A percentile compares a stretch with the other conserved stretches of the same genome.
These are phyloP conservation scores for Leucozona laternaria DNA, from an alignment of 2,888 invertebrate species.

Conservation along the genomic window DNA sequence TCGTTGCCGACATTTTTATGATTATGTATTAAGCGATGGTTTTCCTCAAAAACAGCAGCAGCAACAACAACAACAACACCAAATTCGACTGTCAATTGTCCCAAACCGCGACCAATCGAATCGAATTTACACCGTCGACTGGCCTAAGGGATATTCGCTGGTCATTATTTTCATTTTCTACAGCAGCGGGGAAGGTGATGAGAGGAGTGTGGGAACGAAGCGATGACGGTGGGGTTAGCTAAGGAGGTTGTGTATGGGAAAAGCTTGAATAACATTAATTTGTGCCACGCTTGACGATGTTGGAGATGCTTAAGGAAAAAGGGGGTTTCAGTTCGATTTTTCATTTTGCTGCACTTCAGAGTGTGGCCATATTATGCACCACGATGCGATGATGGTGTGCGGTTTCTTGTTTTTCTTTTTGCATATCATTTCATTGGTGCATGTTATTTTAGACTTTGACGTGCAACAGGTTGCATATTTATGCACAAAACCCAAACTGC, in stretches of 20 bases:
- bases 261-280: constrained; percentile 70
- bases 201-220: background rate
- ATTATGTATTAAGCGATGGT: background rate
- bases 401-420: constrained; percentile 31
- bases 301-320: constrained; percentile 41
- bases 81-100: constrained; percentile 40
- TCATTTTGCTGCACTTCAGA: constrained; percentile 55
- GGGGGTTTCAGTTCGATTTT: constrained; percentile 66
- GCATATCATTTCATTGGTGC: constrained; percentile 39
- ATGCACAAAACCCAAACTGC: constrained; percentile 17
- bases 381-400: constrained; percentile 9
- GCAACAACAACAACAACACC: background rate
- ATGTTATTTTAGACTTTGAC: constrained; percentile 56
- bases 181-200: constrained; percentile 2
- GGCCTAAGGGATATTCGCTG: constrained; percentile 62
- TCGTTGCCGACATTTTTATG: constrained; percentile 64
- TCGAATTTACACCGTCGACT: constrained; percentile 71
- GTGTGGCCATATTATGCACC: constrained; percentile 37
- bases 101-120: constrained; percentile 70
- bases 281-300: constrained; percentile 67
- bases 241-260: constrained; percentile 40
- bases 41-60: background rate
- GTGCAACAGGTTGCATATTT: constrained; percentile 65
- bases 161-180: constrained; percentile 69
- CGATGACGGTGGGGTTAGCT: background rate